Evolutionary conservation across 1,140 invertebrate species (phyloP).

Genomic region (Fopius arisanus): DNA sequence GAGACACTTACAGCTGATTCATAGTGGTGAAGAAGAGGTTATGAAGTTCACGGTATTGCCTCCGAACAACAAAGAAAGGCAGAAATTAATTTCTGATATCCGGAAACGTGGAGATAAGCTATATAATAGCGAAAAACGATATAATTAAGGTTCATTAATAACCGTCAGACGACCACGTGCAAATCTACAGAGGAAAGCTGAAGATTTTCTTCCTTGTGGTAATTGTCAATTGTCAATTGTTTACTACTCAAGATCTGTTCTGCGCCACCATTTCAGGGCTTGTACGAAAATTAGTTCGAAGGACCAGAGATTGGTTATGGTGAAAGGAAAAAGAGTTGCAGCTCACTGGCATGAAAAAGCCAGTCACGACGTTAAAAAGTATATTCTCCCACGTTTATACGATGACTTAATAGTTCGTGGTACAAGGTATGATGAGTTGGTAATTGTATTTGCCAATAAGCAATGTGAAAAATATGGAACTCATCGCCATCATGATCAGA

Average conservation of each 20-base stretch:
- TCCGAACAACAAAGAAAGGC: constrained; percentile 7
- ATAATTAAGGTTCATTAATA: constrained; percentile 33
- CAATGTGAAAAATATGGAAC: constrained; percentile 29
- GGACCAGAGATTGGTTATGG: constrained; percentile 5
- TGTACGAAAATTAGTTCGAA: constrained; percentile 11
- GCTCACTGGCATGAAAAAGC: constrained; percentile 20
- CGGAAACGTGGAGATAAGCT: constrained; percentile 32
- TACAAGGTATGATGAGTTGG: constrained; percentile 36
- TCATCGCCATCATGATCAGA: not conserved
- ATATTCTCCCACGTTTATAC: constrained; percentile 32
- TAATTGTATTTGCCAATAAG: constrained; percentile 29
- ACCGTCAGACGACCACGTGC: constrained; percentile 33
- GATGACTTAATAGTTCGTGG: constrained; percentile 31
- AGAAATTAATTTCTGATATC: constrained; percentile 23
- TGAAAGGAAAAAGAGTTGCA: constrained; percentile 12
- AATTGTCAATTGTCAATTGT: constrained; percentile 22
- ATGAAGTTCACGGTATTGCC: constrained; percentile 26
- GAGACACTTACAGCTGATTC: constrained; percentile 31
- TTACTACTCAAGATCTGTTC: not conserved
- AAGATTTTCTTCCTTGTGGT: constrained; percentile 18
- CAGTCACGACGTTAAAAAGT: constrained; percentile 4
- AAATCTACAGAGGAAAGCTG: constrained; percentile 1
- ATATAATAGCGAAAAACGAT: constrained; percentile 28
- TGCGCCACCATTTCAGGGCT: constrained; percentile 20
- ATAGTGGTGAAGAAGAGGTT: constrained; percentile 32